Base-by-base conservation (phyloP, 2,797 vertebrate species). In the Epinephelus malabaricus region DNA sequence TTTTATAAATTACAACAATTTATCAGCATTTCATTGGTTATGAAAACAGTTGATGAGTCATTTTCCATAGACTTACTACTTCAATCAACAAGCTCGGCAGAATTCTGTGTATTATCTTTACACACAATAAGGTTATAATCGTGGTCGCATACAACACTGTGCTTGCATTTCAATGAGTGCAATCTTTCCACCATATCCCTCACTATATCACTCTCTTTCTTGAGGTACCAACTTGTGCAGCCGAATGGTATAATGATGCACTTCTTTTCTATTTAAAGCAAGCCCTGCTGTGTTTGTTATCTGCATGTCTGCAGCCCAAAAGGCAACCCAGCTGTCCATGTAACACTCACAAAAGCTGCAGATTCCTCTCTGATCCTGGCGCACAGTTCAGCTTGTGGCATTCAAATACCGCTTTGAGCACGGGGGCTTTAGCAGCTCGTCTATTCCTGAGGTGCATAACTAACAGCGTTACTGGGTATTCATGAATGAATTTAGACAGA, bases 331-430 rank as follows among this genome's bases (percentile, higher is more conserved):
- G 54, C n/a, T 83, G 51, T 72, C 56, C 21, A 8, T 27, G 67
- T 17, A 51, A 46, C 54, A 60, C 58, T 73, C 76, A 59, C 34
- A 34, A 80, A 68, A 82, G 64, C 66, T 54, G 60, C 79, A 74
- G 38, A 62, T 69, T 53, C 69, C 60, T 51, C 65, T 66, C 54
- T 73, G 69, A 77, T 74, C 63, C 73, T 51, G 18, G 15, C 3
- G 12, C 64, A 18, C 64, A 50, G 45, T 54, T 65, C 49, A 65
- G 59, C 76, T 68, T 47, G 50, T 76, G 66, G 46, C 25, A 59
- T 81, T 79, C 78, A 56, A 68, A 79, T 25, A 14, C 23, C 70
- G 73, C 73, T 69, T 65, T 60, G 46, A 79, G 30, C 61, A 60
- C 6, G 14, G 21, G 2, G 30, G 34, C 45, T 49, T 74, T 38